A percentile compares a stretch with the other conserved stretches of the same genome.
Evolutionary conservation across 2,113 vertebrate genomes (phyloP).

Genomic region (Gila orcuttii): DNA sequence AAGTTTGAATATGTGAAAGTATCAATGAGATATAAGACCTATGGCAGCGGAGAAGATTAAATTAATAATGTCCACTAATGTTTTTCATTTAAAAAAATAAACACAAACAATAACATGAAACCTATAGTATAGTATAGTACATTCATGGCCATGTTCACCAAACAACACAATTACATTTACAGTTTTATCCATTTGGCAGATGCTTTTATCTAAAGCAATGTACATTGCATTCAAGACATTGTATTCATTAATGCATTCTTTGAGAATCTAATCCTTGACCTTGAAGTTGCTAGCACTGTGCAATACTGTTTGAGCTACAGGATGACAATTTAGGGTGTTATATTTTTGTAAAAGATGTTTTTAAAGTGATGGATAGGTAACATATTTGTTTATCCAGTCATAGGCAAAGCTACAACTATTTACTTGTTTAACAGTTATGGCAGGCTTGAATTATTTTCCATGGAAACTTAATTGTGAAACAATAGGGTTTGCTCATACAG

Average conservation of each 20-base stretch:
- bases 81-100: not conserved
- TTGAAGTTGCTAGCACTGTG: not conserved
- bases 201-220: not conserved
- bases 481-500: constrained; percentile 33
- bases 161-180: not conserved
- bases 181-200: not conserved
- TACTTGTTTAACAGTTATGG: not conserved
- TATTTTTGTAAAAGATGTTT: not conserved
- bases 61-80: not conserved
- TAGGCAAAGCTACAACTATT: not conserved
- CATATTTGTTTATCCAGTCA: not conserved
- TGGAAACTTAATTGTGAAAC: constrained; percentile 25
- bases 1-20: not conserved
- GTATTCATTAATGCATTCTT: not conserved
- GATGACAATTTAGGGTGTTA: not conserved
- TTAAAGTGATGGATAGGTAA: not conserved
- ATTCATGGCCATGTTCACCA: not conserved
- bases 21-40: not conserved
- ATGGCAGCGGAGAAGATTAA: not conserved
- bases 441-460: constrained; percentile 20
- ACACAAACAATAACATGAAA: not conserved
- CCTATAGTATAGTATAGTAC: not conserved
- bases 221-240: not conserved
- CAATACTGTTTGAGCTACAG: not conserved
- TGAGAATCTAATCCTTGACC: not conserved